Conservation (phyloP, 1,140 invertebrate species). For the Stegodyphus mimosarum region DNA sequence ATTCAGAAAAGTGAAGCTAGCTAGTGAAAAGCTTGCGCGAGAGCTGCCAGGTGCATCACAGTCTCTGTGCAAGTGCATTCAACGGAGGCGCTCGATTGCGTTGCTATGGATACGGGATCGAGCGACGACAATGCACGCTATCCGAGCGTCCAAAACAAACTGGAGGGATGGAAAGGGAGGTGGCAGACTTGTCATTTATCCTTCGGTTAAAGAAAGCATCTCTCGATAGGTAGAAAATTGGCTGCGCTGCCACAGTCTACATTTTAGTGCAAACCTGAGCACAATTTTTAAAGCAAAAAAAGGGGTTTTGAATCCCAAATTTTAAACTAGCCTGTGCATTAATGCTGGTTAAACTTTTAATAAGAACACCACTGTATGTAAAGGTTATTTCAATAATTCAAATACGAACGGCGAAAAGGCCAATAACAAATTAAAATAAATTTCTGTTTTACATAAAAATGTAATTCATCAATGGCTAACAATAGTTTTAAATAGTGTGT, state of each 20-base stretch:
- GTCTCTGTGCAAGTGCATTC: background rate
- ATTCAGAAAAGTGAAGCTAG: background rate
- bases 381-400: too few relatives aligned
- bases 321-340: too few relatives aligned
- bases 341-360: too few relatives aligned
- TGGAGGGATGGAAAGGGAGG: constrained; percentile 17
- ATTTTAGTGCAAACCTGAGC: background rate
- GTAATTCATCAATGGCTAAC: too few relatives aligned
- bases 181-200: constrained; percentile 42
- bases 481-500: too few relatives aligned
- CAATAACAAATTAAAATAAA: too few relatives aligned
- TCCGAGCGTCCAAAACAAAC: constrained; percentile 47
- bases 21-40: background rate
- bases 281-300: too few relatives aligned
- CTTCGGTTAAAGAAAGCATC: constrained; percentile 4
- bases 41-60: constrained; percentile 29
- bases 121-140: constrained; percentile 43
- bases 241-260: background rate
- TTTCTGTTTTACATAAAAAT: too few relatives aligned
- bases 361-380: too few relatives aligned
- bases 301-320: too few relatives aligned
- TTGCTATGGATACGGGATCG: constrained; percentile 46
- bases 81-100: constrained; percentile 41
- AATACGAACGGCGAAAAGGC: too few relatives aligned
- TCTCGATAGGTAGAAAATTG: constrained; percentile 19